These are phyloP conservation scores for Clavelina lepadiformis DNA, from an alignment of 23 tunicate species.

Conservation along the genomic window DNA sequence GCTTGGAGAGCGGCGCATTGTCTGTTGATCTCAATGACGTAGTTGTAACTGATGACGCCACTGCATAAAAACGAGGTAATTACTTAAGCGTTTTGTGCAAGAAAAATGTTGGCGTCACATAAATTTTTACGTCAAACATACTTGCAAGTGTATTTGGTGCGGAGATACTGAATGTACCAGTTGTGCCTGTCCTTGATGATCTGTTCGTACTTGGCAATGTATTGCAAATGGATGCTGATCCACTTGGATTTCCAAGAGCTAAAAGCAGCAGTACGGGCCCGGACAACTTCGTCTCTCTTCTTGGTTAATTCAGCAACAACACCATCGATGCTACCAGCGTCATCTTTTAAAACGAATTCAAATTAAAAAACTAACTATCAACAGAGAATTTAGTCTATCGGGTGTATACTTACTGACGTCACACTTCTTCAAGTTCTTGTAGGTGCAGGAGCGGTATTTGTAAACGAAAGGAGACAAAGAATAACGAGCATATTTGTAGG, in stretches of 20 bases:
- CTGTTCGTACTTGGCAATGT: constrained; percentile 9
- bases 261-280: constrained; percentile 1
- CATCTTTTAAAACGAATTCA: constrained; percentile 9
- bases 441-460: constrained; percentile 14
- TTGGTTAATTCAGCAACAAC: constrained; percentile 14
- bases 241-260: constrained; percentile 30
- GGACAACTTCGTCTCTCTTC: constrained; percentile 16
- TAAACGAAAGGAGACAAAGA: constrained; percentile 26
- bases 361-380: no score
- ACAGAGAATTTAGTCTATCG: no score
- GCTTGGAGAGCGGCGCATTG: background rate
- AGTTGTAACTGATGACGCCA: no score
- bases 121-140: no score
- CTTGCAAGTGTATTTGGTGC: background rate
- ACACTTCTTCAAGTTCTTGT: constrained; percentile 34
- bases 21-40: background rate
- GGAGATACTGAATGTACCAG: background rate
- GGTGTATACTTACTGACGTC: constrained; percentile 44
- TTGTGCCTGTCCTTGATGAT: constrained; percentile 35
- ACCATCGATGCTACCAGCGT: constrained; percentile 17
- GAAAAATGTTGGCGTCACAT: no score
- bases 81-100: no score
- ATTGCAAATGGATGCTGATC: constrained; percentile 9
- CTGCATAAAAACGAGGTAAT: no score
- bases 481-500: constrained; percentile 7